These are phyloP conservation scores for Drosophila truncata DNA, from an alignment of 1,140 invertebrate genomes.

Conservation along the genomic window DNA sequence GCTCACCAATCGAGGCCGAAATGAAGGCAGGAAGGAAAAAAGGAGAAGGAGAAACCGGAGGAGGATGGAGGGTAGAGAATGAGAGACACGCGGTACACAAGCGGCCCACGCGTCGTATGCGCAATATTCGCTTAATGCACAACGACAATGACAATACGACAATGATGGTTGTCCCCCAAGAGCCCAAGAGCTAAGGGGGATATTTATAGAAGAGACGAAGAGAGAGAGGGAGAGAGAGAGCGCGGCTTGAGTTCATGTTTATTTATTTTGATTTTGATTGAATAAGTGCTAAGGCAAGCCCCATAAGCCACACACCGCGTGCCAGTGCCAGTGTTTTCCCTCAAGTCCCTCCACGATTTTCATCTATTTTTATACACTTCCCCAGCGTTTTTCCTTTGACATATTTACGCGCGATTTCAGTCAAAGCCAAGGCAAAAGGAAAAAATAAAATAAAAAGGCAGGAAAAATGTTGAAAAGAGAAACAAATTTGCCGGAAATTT, in stretches of 20 bases:
- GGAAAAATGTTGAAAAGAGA: neutral
- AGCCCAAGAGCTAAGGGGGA: neutral
- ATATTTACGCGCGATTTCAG: conserved; percentile 70
- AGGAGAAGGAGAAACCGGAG: neutral
- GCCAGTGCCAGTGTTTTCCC: conserved; percentile 1
- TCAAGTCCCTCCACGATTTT: neutral
- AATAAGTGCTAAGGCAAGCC: conserved; percentile 67
- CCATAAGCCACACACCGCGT: conserved; percentile 33
- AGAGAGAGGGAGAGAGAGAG: neutral
- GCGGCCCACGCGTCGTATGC: conserved; percentile 37
- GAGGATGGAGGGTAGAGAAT: neutral
- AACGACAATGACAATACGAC: conserved; percentile 47
- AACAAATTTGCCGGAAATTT: conserved; percentile 50
- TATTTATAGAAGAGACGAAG: conserved; percentile 40
- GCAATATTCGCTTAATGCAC: conserved; percentile 43
- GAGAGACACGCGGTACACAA: neutral
- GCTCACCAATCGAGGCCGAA: conserved; percentile 29
- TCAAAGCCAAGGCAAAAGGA: conserved; percentile 4
- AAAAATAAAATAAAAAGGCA: neutral
- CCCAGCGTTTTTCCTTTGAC: conserved; percentile 54
- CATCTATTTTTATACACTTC: conserved; percentile 14
- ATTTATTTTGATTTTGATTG: conserved; percentile 78
- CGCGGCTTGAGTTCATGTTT: conserved; percentile 34
- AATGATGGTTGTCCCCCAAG: conserved; percentile 27
- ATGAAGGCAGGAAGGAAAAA: neutral